Conservation (phyloP, 2,797 vertebrate species). For the Clarias laeviceps region DNA sequence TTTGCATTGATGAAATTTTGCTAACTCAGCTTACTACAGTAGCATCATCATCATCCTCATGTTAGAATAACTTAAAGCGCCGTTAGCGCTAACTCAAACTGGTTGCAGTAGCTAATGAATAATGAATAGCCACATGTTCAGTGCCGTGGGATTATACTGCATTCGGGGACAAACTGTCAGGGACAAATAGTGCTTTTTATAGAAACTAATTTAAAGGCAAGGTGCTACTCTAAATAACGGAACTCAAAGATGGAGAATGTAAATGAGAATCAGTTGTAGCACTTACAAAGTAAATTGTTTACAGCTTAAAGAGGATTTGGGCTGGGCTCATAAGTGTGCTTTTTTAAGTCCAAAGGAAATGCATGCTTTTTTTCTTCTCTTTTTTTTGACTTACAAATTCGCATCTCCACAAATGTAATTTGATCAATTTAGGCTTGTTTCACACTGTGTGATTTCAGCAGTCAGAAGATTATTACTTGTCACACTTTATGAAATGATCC, state of each 20-base stretch:
- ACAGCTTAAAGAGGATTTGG: neutral
- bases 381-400: neutral
- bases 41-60: slow-evolving; percentile 24
- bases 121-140: slow-evolving; percentile 41
- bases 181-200: slow-evolving; percentile 26
- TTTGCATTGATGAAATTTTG: neutral
- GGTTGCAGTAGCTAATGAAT: slow-evolving; percentile 33
- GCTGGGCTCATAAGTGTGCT: neutral
- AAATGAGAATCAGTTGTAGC: neutral
- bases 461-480: slow-evolving; percentile 5
- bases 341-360: neutral
- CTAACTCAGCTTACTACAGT: slow-evolving; percentile 18
- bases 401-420: neutral
- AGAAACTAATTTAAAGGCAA: slow-evolving; percentile 16
- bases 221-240: neutral
- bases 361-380: neutral
- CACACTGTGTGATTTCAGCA: slow-evolving; percentile 4
- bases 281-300: slow-evolving; percentile 6
- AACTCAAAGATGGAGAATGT: neutral
- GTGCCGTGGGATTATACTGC: slow-evolving; percentile 36
- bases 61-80: slow-evolving; percentile 28
- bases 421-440: neutral
- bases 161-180: slow-evolving; percentile 35
- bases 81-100: slow-evolving; percentile 37
- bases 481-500: neutral